Percentiles rank a stretch among this genome's conserved stretches.
These are phyloP conservation scores for Oryzias sinensis DNA, from an alignment of 2,797 vertebrate genomes.

Conservation along the genomic window DNA sequence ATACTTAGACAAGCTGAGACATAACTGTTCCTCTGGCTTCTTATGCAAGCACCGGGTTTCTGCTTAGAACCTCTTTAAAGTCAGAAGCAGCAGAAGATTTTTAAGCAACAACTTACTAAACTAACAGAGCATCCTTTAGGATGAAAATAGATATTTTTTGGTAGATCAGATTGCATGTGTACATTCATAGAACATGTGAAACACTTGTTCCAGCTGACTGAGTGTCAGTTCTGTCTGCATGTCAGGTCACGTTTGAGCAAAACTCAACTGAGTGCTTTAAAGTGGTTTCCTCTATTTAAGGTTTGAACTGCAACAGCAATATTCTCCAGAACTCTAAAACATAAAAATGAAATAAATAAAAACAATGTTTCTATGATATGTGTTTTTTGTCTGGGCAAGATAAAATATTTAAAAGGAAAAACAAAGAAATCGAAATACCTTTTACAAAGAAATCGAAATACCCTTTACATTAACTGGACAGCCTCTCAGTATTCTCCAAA, in stretches of 20 bases:
- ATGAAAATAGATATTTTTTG: constrained; percentile 25
- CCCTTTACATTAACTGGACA: constrained; percentile 16
- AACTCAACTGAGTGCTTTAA: neutral
- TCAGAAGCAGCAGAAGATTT: constrained; percentile 7
- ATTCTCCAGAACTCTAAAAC: constrained; percentile 43
- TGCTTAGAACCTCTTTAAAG: constrained; percentile 9
- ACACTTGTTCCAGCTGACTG: constrained; percentile 15
- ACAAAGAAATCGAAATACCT: constrained; percentile 68
- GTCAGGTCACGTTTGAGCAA: neutral
- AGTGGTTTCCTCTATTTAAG: constrained; percentile 9
- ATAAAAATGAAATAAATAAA: constrained; percentile 82
- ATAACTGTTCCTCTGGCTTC: constrained; percentile 27
- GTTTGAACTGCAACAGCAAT: constrained; percentile 43
- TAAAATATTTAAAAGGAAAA: constrained; percentile 29
- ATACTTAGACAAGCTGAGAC: constrained; percentile 8
- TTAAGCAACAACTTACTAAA: constrained; percentile 5
- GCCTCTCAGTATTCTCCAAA: neutral
- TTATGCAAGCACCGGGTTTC: constrained; percentile 34
- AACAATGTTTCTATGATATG: constrained; percentile 50
- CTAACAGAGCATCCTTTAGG: constrained; percentile 8
- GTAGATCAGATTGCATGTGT: constrained; percentile 20
- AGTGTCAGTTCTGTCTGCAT: neutral
- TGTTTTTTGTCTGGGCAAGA: constrained; percentile 37
- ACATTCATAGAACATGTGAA: constrained; percentile 24
- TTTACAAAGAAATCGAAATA: constrained; percentile 69